Evolutionary conservation across 2,797 vertebrate species (phyloP), one percentile per base, ranked within the genome.

Genomic region (Enteromius anoplus): DNA sequence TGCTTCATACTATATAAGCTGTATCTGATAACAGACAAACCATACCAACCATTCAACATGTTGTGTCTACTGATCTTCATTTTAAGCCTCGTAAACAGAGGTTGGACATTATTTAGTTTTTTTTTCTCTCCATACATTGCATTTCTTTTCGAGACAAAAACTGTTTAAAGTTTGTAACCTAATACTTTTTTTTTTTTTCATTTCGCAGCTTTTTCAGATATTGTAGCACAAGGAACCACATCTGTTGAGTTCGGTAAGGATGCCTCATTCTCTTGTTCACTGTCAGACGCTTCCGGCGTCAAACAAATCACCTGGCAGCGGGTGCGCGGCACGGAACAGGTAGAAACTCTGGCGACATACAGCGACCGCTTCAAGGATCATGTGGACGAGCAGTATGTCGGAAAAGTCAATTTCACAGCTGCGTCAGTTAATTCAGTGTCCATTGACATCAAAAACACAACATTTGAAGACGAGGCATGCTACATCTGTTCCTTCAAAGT

Each of bases 261-360:
- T 0, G 91, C 87, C 0, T 12, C 66, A 0, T 92, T 90, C 9
- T 75, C 14, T 0, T 95, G 94, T 8, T 0, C 26, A 0, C 53
- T 91, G 0, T 29, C 71, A 0, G 60, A 90, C 9, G 37, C 84
- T 0, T 45, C 55, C 42, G 93, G 91, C 14, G 93, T 95, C 21
- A 87, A 42, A 0, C 94, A 95, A 83, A 88, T 95, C 5, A 93
- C 90, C 0, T 94, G 94, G 94, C 92, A 94, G 85, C 88, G 82
- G 53, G 9, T 84, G 1, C 32, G 62, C 0, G 60, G 26, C 23
- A 60, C 58, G 1, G 10, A 77, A 34, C 0, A 2, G 0, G 0
- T 87, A 0, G 83, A 91, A 11, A 92, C 82, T 21, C 4, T 95
- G 42, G 94, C 91, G 0, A 92, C 92, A 0, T 94, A 90, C 88